A percentile compares a stretch with the other conserved stretches of the same genome.
Evolutionary conservation across 2,113 vertebrate genomes (phyloP).

Genomic region (Centropristis striata): DNA sequence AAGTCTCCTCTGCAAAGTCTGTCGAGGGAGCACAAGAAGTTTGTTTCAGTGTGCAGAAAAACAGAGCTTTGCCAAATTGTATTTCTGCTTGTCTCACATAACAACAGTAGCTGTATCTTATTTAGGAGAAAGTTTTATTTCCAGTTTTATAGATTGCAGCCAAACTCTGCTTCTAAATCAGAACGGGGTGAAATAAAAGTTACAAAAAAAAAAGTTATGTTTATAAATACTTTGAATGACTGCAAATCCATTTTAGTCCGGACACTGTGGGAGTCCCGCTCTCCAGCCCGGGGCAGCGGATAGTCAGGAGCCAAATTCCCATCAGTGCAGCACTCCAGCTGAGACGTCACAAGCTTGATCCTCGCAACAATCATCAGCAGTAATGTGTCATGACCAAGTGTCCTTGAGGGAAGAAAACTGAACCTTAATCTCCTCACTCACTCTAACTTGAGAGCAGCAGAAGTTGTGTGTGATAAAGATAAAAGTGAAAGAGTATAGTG

Average conservation of each 20-base stretch:
- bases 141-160: conserved; percentile 8
- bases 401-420: conserved; percentile 74
- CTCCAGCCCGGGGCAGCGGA: conserved; percentile 32
- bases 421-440: conserved; percentile 71
- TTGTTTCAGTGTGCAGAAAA: conserved; percentile 35
- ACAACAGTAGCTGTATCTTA: conserved; percentile 11
- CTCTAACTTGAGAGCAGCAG: conserved; percentile 30
- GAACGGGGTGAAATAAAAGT: conserved; percentile 22
- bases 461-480: conserved; percentile 46
- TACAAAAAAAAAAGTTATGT: conserved; percentile 25
- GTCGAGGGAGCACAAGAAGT: conserved; percentile 7
- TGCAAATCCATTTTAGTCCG: conserved; percentile 34
- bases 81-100: conserved; percentile 22
- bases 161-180: conserved; percentile 9
- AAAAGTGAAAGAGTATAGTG: conserved; percentile 50
- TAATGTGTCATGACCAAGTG: conserved; percentile 77
- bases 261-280: conserved; percentile 39
- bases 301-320: conserved; percentile 61
- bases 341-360: conserved; percentile 71
- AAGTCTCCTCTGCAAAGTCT: conserved; percentile 66
- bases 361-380: conserved; percentile 71
- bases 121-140: conserved; percentile 30
- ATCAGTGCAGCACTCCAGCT: conserved; percentile 71
- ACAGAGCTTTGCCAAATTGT: conserved; percentile 23
- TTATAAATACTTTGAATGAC: conserved; percentile 35